These are phyloP conservation scores for Prunella himalayana DNA, from an alignment of 2,113 vertebrate genomes.

Conservation along the genomic window DNA sequence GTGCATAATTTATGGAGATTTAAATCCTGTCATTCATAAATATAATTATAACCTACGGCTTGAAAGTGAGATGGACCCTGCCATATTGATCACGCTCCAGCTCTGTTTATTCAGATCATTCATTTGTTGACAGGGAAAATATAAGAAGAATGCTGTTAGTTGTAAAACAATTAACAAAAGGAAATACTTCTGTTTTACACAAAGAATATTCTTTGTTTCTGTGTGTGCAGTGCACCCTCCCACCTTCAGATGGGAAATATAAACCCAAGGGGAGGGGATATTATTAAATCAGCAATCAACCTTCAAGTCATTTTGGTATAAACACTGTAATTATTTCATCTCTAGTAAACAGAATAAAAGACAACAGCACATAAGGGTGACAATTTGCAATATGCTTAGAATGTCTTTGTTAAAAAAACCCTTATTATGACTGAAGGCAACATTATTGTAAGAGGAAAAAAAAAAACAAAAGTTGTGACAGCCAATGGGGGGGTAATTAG, in stretches of 20 bases:
- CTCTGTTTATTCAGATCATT: conserved; percentile 7
- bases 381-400: conserved; percentile 33
- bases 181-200: conserved; percentile 24
- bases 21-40: conserved; percentile 50
- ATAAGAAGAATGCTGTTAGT: background rate
- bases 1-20: conserved; percentile 48
- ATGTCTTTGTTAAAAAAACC: conserved; percentile 37
- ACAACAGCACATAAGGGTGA: conserved; percentile 41
- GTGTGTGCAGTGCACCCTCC: background rate
- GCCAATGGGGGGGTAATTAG: background rate
- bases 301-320: conserved; percentile 37
- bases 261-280: conserved; percentile 25
- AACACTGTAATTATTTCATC: conserved; percentile 53
- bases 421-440: conserved; percentile 16
- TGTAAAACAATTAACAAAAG: conserved; percentile 14
- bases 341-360: conserved; percentile 42
- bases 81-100: conserved; percentile 29
- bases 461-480: background rate
- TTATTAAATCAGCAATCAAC: conserved; percentile 51
- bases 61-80: conserved; percentile 37
- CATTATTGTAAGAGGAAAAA: background rate
- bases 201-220: conserved; percentile 23
- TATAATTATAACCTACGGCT: conserved; percentile 41
- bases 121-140: conserved; percentile 45
- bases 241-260: conserved; percentile 26